Conservation (phyloP, 2,888 invertebrate genomes). For the Papilio protenor region DNA sequence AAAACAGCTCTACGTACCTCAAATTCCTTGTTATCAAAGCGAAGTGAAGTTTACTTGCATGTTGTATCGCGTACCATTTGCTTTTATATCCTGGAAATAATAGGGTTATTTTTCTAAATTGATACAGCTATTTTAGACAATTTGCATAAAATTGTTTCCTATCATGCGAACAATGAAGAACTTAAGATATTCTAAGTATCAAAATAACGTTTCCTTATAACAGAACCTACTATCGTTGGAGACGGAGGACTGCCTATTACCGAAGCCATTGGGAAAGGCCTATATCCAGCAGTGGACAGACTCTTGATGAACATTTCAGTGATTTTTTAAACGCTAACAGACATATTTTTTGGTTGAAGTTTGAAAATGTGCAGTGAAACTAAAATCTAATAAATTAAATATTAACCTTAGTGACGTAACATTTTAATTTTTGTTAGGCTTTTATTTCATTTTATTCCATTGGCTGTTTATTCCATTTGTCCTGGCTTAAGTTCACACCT, state of each 20-base stretch:
- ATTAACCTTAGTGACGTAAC: too few species aligned
- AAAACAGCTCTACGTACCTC: background rate
- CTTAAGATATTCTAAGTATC: background rate
- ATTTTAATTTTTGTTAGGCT: too few species aligned
- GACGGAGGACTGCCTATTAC: too few species aligned
- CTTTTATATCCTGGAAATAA: slow-evolving; percentile 34
- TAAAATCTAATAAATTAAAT: too few species aligned
- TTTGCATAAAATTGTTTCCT: slow-evolving; percentile 33
- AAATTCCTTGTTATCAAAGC: background rate
- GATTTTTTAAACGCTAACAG: background rate
- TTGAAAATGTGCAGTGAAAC: too few species aligned
- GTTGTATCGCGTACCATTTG: background rate
- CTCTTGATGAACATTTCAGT: background rate
- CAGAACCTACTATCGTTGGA: too few species aligned
- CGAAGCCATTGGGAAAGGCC: too few species aligned
- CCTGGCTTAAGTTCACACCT: too few species aligned
- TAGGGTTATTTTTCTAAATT: slow-evolving; percentile 24
- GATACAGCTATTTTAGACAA: background rate
- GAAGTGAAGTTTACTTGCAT: slow-evolving; percentile 1
- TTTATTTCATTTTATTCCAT: too few species aligned
- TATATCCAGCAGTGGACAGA: too few species aligned
- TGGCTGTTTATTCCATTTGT: too few species aligned
- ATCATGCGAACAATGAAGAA: slow-evolving; percentile 30
- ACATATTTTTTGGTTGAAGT: background rate
- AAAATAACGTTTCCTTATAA: background rate